phyloP scores from a whole-genome alignment of 2,797 vertebrate genomes.

The Phyllotis vaccarum region DNA sequence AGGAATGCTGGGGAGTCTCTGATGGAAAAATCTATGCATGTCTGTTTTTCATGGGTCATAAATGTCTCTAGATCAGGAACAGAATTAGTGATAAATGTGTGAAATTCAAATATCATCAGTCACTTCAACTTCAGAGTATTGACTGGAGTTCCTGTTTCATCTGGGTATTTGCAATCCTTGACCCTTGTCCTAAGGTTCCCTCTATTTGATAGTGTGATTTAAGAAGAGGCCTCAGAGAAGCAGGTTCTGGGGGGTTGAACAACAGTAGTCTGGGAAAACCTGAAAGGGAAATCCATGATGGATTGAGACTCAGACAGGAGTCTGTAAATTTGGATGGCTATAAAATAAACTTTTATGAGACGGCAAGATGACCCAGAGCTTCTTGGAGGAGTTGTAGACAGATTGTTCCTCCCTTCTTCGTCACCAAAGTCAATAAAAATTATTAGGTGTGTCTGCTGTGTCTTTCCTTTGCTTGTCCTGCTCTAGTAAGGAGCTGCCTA shows the following conservation, averaged over 20 bases:
- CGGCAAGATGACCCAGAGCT: neutral
- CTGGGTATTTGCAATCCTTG: neutral
- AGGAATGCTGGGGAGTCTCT: neutral
- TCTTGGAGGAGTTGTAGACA: neutral
- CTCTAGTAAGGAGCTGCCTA: neutral
- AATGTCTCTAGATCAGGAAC: conserved; percentile 9
- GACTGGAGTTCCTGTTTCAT: neutral
- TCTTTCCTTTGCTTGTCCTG: neutral
- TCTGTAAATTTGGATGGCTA: neutral
- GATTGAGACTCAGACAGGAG: neutral
- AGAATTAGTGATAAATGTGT: neutral
- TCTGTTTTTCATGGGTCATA: neutral
- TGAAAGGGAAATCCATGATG: neutral
- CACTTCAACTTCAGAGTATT: neutral
- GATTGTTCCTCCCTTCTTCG: neutral
- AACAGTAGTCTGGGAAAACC: neutral
- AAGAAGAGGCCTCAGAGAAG: neutral
- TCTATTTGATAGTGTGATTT: neutral
- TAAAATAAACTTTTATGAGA: conserved; percentile 28
- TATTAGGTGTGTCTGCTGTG: neutral
- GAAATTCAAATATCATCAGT: conserved; percentile 4
- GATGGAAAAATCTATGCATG: neutral
- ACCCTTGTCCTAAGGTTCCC: neutral
- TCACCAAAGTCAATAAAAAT: neutral
- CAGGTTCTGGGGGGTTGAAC: neutral